phyloP scores from a whole-genome alignment of 2,113 vertebrate genomes.

The Zosterops hypoxanthus region DNA sequence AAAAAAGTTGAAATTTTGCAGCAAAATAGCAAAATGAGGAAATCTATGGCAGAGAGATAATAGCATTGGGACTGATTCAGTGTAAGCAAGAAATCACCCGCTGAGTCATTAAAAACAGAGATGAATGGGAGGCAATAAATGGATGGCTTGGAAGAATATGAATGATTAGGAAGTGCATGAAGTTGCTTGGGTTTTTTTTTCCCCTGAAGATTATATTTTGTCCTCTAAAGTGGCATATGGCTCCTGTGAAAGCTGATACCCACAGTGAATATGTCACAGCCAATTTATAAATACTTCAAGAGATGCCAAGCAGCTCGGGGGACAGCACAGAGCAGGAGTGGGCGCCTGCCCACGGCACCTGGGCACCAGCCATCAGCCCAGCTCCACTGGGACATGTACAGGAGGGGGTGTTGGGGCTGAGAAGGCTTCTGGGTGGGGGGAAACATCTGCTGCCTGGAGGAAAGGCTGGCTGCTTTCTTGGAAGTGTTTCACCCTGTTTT shows the following conservation, averaged over 20 bases:
- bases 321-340: neutral
- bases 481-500: neutral
- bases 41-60: constrained; percentile 22
- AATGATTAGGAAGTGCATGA: neutral
- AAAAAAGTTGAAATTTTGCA: neutral
- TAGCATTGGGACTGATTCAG: neutral
- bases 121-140: constrained; percentile 38
- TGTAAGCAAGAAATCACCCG: constrained; percentile 32
- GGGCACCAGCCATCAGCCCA: neutral
- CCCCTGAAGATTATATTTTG: neutral
- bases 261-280: neutral
- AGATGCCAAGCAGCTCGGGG: neutral
- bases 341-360: neutral
- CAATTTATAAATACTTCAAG: neutral
- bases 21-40: constrained; percentile 15
- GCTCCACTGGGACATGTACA: neutral
- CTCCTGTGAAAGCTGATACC: neutral
- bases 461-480: neutral
- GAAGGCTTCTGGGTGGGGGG: neutral
- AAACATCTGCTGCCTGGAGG: neutral
- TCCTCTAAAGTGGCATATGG: constrained; percentile 19
- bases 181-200: constrained; percentile 1
- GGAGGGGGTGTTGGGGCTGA: neutral
- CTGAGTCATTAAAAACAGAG: constrained; percentile 36
- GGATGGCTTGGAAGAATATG: neutral